Evolutionary conservation across 2,113 vertebrate genomes (phyloP), one percentile per base, ranked within the genome.

Genomic region (Cygnus atratus): DNA sequence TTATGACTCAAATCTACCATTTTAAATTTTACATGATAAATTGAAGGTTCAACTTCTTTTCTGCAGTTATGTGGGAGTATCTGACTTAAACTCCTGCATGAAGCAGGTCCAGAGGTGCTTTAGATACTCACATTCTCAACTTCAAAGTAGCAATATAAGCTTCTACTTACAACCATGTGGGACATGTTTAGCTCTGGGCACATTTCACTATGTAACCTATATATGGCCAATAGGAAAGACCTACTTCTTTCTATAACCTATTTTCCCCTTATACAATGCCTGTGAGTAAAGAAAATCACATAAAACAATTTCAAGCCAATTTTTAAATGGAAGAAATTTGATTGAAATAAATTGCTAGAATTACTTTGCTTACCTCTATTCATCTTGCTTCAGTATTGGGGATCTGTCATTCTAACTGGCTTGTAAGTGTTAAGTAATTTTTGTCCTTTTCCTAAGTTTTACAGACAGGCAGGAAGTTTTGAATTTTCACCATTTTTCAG

Each of bases 101-200:
- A 93, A 93, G 54, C 73, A 82, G 39, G 68, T 95, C 87, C 83
- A 94, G 90, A 90, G 92, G 96, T 95, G 83, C 57, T 96, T 95
- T 82, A 93, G 85, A 87, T 73, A 94, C 50, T 81, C 76, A 57
- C 13, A 52, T 8, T 78, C 66, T 90, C 39, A 94, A 95, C 95
- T 94, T 97, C 96, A 97, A 96, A 97, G 95, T 13, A 70, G 54
- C 37, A 92, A 84, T 66, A 92, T 55, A 93, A 94, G 72, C 72
- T 95, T 87, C 66, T 92, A 73, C 94, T 92, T 93, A 90, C 57
- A 84, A 44, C 22, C 90, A 86, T 75, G 43, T 86, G 90, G 89
- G 85, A 94, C 54, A 46, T 57, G 57, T 78, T 96, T 97, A 86
- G 94, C 93, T 96, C 44, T 93, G 62, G 89, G 93, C 96, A 95